Evolutionary conservation across 2,888 invertebrate species (phyloP), one percentile per base, ranked within the genome.

Genomic region (Ophion ellenae): DNA sequence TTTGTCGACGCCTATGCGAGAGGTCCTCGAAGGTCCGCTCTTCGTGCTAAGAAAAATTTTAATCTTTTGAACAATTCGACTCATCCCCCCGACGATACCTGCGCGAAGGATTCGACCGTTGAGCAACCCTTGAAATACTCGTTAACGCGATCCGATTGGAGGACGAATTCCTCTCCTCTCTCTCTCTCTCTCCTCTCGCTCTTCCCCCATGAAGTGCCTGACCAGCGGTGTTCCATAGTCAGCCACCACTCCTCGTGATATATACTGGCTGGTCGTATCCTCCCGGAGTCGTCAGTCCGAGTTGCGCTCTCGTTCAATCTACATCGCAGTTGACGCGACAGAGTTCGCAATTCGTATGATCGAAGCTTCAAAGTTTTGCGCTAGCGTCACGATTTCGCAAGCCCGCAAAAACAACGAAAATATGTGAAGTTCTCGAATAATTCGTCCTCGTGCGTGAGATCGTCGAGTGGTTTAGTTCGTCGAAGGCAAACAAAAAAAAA

Each of bases 331-430:
- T 14, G 36, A n/a, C 36, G 47, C 47, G 20, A 28, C 20, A 24
- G 14, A 45, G n/a, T 66, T 24, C 32, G 66, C 14, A 14, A 17
- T 28, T 10, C 66, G 2, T n/a, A 24, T 4, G 28, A 32, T 14
- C 2, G 14, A 66, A 66, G 28, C 10, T 5, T 47, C 14, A 66
- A 66, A 28, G 28, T 32, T 66, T 66, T 17, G 10, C n/a, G n/a
- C 20, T 3, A 61, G 9, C 61, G 24, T 3, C 9, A 7, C 4
- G 1, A 3, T 61, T n/a, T 61, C 20, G 2, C 24, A 20, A 20
- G 10, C 11, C 20, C 20, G 59, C 61, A 85, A 87, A 83, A 92
- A 91, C 91, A 84, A 85, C 71, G 90, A 91, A 10, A 67, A 67
- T 40, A 67, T 40, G 67, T 67, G 40, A 67, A 32, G 69, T 20